Evolutionary conservation across 1,140 invertebrate genomes (phyloP).

Genomic region (Pseudoatta argentina): DNA sequence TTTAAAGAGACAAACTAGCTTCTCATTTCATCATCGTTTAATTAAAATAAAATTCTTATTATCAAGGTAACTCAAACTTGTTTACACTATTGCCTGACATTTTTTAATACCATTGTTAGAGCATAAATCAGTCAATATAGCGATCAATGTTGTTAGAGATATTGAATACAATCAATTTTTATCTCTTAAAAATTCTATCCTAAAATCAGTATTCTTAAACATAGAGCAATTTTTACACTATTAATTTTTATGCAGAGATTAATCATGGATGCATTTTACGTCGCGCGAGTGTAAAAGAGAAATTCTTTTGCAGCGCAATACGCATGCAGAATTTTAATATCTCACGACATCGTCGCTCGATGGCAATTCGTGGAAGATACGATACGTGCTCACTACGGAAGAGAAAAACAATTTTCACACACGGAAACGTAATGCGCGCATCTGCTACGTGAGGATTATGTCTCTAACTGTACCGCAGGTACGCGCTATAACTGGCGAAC

Average conservation of each 20-base stretch:
- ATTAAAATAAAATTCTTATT: neutral
- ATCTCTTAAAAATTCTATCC: neutral
- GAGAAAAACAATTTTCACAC: constrained; percentile 46
- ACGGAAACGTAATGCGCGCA: constrained; percentile 36
- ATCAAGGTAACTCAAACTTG: neutral
- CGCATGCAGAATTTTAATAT: constrained; percentile 42
- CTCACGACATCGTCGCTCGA: neutral
- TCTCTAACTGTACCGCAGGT: constrained; percentile 63
- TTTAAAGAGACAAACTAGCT: neutral
- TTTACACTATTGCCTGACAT: neutral
- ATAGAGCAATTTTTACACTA: neutral
- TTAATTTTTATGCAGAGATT: neutral
- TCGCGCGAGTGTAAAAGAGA: neutral
- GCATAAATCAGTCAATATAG: neutral
- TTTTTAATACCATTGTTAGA: neutral
- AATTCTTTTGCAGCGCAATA: neutral
- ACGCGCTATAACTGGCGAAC: constrained; percentile 44
- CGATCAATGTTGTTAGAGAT: neutral
- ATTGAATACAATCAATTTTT: neutral
- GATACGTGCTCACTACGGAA: constrained; percentile 33
- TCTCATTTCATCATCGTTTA: neutral
- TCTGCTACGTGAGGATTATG: constrained; percentile 57
- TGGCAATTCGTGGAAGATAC: constrained; percentile 11
- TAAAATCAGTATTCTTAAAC: neutral
- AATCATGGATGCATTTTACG: neutral